A percentile compares a stretch with the other conserved stretches of the same genome.
These are phyloP conservation scores for Trichomycterus rosablanca DNA, from an alignment of 2,113 vertebrate species.

Conservation along the genomic window DNA sequence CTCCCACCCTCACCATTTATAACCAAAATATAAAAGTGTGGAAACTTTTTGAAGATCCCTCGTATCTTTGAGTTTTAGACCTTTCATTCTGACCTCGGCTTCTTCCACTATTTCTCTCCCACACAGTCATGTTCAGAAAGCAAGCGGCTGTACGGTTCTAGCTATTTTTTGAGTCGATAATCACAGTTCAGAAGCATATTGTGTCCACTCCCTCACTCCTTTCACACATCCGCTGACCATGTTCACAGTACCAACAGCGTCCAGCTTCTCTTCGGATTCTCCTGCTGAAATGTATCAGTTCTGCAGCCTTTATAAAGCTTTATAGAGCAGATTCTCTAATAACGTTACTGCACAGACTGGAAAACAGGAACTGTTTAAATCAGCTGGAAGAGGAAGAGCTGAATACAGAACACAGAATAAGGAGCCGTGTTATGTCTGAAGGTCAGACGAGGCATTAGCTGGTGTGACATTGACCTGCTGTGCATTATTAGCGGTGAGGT, in stretches of 20 bases:
- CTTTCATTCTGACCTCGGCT: too few relatives aligned
- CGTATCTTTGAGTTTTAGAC: too few relatives aligned
- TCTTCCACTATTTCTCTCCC: slow-evolving; percentile 39
- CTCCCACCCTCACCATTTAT: too few relatives aligned
- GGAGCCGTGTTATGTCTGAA: slow-evolving; percentile 11
- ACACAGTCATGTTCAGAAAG: slow-evolving; percentile 53
- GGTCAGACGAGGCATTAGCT: slow-evolving; percentile 10
- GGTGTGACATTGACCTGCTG: not conserved
- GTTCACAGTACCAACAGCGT: slow-evolving; percentile 5
- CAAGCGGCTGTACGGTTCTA: slow-evolving; percentile 39
- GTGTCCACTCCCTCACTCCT: too few relatives aligned
- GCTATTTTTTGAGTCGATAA: too few relatives aligned
- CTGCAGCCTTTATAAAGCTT: slow-evolving; percentile 33
- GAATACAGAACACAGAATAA: too few relatives aligned
- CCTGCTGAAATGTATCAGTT: slow-evolving; percentile 60
- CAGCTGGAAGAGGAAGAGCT: slow-evolving; percentile 4
- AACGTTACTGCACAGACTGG: slow-evolving; percentile 27
- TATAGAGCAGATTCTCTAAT: slow-evolving; percentile 31
- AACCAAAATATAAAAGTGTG: too few relatives aligned
- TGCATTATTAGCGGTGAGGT: slow-evolving; percentile 21
- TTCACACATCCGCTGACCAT: too few relatives aligned
- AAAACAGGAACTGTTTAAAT: slow-evolving; percentile 18
- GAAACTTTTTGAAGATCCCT: too few relatives aligned
- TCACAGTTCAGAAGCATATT: too few relatives aligned
- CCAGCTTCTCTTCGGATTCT: slow-evolving; percentile 44